Conservation (phyloP, 2,797 vertebrate genomes). For the Triplophysa yarkandensis region DNA sequence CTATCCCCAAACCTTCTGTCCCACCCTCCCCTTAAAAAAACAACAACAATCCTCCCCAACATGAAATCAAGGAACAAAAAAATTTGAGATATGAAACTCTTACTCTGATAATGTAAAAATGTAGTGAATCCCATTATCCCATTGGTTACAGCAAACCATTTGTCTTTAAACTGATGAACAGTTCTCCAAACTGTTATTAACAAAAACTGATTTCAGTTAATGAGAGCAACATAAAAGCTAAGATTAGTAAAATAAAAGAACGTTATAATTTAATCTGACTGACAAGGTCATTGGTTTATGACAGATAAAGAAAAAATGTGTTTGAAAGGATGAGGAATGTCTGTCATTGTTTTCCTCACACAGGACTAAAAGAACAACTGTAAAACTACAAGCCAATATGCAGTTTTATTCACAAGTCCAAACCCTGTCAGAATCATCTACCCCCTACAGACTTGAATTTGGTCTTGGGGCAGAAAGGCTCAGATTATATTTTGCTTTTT, state of each 20-base stretch:
- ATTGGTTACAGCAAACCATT: conserved; percentile 61
- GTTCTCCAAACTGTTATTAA: conserved; percentile 71
- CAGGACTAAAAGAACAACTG: conserved; percentile 58
- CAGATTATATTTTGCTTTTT: conserved; percentile 70
- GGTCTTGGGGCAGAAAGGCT: conserved; percentile 72
- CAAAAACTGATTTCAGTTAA: conserved; percentile 80
- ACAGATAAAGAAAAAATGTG: conserved; percentile 60
- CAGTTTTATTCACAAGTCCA: conserved; percentile 69
- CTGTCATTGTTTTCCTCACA: conserved; percentile 49
- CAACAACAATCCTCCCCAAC: conserved; percentile 55
- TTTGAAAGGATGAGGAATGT: conserved; percentile 60
- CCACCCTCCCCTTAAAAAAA: conserved; percentile 67
- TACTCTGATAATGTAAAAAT: conserved; percentile 75
- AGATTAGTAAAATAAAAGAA: conserved; percentile 74
- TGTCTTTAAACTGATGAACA: conserved; percentile 59
- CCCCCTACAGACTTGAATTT: conserved; percentile 55
- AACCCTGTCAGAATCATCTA: conserved; percentile 55
- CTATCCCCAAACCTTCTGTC: conserved; percentile 74
- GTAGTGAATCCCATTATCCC: conserved; percentile 76
- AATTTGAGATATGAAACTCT: conserved; percentile 60
- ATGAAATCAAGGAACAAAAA: conserved; percentile 64
- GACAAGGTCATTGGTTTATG: conserved; percentile 58
- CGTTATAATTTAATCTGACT: conserved; percentile 61
- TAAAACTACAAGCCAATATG: conserved; percentile 71
- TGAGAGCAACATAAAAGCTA: conserved; percentile 71